Evolutionary conservation across 2,113 vertebrate genomes (phyloP).

Genomic region (Oxyruncus cristatus): DNA sequence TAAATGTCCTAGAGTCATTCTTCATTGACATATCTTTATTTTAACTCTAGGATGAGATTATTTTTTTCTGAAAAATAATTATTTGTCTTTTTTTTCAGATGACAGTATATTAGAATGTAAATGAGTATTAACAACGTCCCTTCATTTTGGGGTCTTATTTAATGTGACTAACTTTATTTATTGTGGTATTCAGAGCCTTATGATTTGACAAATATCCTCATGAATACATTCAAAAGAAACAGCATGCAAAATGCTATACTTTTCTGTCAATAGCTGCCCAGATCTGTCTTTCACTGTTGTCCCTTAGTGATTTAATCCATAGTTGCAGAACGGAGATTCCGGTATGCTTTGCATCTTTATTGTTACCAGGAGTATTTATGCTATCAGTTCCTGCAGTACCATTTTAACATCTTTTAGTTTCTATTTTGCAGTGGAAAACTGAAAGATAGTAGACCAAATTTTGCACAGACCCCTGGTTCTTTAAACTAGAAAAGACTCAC

Average conservation of each 20-base stretch:
- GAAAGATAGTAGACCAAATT: background rate
- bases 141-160: background rate
- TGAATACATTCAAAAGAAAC: background rate
- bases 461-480: background rate
- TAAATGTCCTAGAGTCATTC: background rate
- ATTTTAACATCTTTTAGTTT: background rate
- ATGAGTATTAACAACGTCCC: background rate
- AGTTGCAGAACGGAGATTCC: background rate
- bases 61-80: background rate
- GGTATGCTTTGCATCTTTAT: background rate
- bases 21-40: background rate
- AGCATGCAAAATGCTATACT: background rate
- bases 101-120: background rate
- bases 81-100: background rate
- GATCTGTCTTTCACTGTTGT: background rate
- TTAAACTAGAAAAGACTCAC: background rate
- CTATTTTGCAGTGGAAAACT: background rate
- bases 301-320: background rate
- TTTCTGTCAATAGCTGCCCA: background rate
- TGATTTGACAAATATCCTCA: background rate
- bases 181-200: background rate
- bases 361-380: background rate
- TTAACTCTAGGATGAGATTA: background rate
- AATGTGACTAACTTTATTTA: background rate
- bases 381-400: background rate